These are phyloP conservation scores for Coelopa pilipes DNA, from an alignment of 2,888 invertebrate species.

Conservation along the genomic window DNA sequence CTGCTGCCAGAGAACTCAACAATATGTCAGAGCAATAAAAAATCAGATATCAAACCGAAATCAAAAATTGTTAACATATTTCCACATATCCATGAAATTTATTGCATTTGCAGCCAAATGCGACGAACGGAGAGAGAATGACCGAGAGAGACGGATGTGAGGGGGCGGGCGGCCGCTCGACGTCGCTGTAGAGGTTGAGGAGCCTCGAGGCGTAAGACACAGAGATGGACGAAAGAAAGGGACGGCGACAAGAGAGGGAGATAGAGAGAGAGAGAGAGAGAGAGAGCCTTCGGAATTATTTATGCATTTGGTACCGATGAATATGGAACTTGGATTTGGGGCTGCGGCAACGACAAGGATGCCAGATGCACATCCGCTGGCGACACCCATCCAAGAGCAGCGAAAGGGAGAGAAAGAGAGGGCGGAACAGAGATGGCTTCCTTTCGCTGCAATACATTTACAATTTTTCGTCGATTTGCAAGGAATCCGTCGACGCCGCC, in stretches of 20 bases:
- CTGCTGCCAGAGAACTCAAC: neutral
- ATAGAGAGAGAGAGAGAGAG: neutral
- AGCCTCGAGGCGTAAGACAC: neutral
- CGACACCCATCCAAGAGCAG: neutral
- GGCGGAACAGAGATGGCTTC: neutral
- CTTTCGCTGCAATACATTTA: constrained; percentile 18
- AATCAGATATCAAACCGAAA: constrained; percentile 12
- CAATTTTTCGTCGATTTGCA: constrained; percentile 14
- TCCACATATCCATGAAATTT: constrained; percentile 29
- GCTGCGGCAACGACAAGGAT: constrained; percentile 9
- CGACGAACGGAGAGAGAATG: neutral
- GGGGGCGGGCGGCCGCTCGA: neutral
- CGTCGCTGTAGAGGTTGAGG: no score
- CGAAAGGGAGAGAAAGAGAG: neutral
- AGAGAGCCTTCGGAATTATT: constrained; percentile 7
- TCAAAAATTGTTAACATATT: constrained; percentile 23
- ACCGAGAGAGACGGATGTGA: neutral
- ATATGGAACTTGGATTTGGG: constrained; percentile 6
- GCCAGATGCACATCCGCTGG: constrained; percentile 15
- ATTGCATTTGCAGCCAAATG: constrained; percentile 24
- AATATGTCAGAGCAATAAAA: constrained; percentile 12
- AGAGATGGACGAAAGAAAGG: neutral
- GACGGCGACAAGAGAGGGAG: neutral
- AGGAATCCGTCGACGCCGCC: neutral
- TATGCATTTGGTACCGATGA: constrained; percentile 18